A percentile compares a stretch with the other conserved stretches of the same genome.
Conservation (phyloP, 2,113 vertebrate genomes). For the Anolis sagrei region DNA sequence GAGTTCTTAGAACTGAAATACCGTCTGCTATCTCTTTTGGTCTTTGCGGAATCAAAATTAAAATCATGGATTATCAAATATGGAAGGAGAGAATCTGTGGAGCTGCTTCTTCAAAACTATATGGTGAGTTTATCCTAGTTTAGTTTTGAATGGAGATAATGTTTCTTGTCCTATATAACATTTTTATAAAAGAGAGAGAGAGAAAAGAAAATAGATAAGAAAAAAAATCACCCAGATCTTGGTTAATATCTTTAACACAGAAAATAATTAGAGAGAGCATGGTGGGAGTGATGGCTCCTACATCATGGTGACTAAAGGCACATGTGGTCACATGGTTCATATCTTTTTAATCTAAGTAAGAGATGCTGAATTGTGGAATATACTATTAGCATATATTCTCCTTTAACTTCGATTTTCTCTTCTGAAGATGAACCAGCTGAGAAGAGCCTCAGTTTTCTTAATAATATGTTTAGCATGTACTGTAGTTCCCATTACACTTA, state of each 20-base stretch:
- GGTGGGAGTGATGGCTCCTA: neutral
- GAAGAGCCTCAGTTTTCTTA: neutral
- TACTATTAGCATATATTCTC: neutral
- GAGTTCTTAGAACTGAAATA: conserved; percentile 99
- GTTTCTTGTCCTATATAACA: too few species aligned
- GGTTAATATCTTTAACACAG: neutral
- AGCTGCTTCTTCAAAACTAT: conserved; percentile 92
- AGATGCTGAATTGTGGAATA: neutral
- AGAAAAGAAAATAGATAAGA: too few species aligned
- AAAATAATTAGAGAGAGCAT: neutral
- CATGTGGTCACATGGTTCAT: conserved; percentile 5
- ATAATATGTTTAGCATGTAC: neutral
- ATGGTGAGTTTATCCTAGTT: conserved; percentile 80
- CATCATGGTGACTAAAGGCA: neutral
- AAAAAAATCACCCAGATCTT: too few species aligned
- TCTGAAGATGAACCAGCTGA: neutral
- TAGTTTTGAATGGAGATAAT: neutral
- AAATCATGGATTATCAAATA: conserved; percentile 99
- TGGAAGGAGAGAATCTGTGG: conserved; percentile 92
- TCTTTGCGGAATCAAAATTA: conserved; percentile 95
- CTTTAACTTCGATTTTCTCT: neutral
- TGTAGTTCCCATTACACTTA: neutral
- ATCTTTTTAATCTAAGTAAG: neutral
- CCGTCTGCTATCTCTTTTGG: conserved; percentile 92
- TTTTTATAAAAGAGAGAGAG: too few species aligned